Conservation (phyloP, 2,113 vertebrate species). For the Ailuropoda melanoleuca region DNA sequence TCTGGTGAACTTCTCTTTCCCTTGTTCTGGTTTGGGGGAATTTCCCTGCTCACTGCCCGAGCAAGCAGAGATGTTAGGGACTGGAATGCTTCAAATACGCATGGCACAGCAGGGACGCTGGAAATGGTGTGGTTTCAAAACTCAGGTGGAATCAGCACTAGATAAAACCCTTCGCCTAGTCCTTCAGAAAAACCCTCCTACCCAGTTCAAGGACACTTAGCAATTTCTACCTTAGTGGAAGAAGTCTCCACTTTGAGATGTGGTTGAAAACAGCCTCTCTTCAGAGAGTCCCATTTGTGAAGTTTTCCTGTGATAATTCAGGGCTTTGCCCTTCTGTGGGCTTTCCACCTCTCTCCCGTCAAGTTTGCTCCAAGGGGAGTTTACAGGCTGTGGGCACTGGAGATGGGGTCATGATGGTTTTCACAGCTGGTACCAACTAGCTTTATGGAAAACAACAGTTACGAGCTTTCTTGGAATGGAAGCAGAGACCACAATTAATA, state of each 20-base stretch:
- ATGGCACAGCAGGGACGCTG: not conserved
- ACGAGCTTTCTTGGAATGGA: not conserved
- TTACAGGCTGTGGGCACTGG: not conserved
- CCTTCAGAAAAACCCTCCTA: slow-evolving; percentile 51
- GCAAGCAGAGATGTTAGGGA: not conserved
- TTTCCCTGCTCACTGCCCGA: not conserved
- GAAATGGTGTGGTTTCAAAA: slow-evolving; percentile 27
- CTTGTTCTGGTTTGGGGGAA: not conserved
- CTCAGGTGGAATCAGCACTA: slow-evolving; percentile 24
- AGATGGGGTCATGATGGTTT: not conserved
- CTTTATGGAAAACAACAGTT: not conserved
- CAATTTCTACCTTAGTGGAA: slow-evolving; percentile 60
- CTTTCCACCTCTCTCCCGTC: not conserved
- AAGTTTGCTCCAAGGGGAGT: slow-evolving; percentile 22
- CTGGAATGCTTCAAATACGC: not conserved
- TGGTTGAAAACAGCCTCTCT: slow-evolving; percentile 38
- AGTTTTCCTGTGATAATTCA: not conserved
- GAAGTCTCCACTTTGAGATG: slow-evolving; percentile 32
- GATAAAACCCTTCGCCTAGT: slow-evolving; percentile 27
- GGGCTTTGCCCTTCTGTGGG: not conserved
- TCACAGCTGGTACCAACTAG: not conserved
- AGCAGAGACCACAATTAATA: not conserved
- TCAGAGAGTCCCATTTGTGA: not conserved
- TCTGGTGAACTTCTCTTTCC: not conserved
- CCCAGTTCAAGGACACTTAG: slow-evolving; percentile 45